Evolutionary conservation across 2,888 invertebrate genomes (phyloP).

Genomic region (Plagiodera versicolora): DNA sequence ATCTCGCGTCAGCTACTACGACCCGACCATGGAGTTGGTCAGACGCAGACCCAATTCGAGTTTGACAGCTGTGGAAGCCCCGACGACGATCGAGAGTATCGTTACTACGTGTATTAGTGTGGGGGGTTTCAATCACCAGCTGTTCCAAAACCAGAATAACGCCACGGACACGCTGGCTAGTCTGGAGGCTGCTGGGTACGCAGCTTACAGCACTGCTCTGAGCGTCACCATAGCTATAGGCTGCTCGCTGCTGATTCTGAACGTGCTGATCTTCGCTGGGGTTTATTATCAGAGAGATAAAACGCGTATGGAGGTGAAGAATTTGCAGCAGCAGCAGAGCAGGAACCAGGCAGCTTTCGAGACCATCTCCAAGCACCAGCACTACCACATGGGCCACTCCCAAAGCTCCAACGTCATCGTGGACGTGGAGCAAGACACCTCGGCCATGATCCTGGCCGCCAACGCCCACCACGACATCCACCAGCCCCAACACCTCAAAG

Average conservation of each 20-base stretch:
- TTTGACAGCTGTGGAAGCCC: constrained; percentile 64
- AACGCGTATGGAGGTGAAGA: constrained; percentile 77
- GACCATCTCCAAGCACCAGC: constrained; percentile 78
- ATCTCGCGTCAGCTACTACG: constrained; percentile 64
- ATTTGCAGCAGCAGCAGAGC: constrained; percentile 74
- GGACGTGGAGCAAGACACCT: constrained; percentile 76
- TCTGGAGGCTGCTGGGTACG: constrained; percentile 77
- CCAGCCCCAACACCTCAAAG: constrained; percentile 62
- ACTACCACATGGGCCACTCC: constrained; percentile 75
- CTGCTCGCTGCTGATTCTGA: constrained; percentile 77
- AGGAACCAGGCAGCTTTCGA: constrained; percentile 67
- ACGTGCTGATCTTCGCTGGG: constrained; percentile 81
- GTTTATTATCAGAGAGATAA: constrained; percentile 82
- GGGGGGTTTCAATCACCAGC: constrained; percentile 58
- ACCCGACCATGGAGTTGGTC: constrained; percentile 65
- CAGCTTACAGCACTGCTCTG: constrained; percentile 74
- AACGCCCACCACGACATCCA: constrained; percentile 60
- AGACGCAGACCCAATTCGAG: constrained; percentile 62
- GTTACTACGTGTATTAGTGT: constrained; percentile 73
- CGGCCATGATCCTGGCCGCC: constrained; percentile 61
- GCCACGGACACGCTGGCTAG: constrained; percentile 77
- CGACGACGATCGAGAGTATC: constrained; percentile 71
- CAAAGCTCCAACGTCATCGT: constrained; percentile 82
- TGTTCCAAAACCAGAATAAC: constrained; percentile 61
- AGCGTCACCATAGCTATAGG: constrained; percentile 82